Evolutionary conservation across 2,888 invertebrate genomes (phyloP).

Genomic region (Napeogenes inachia): DNA sequence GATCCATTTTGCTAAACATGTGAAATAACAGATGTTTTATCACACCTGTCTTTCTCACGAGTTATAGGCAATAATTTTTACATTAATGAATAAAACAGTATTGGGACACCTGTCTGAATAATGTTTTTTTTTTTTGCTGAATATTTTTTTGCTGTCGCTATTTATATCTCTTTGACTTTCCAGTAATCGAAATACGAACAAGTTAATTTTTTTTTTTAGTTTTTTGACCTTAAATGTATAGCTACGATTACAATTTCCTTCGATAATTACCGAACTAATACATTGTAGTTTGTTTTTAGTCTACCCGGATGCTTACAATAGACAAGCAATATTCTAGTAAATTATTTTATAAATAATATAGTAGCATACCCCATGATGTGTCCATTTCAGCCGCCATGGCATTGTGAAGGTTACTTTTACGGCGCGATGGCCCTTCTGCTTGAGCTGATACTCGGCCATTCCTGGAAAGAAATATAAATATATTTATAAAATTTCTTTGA

Average conservation of each 20-base stretch:
- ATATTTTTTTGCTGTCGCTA: too few species aligned
- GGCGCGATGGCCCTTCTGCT: conserved; percentile 82
- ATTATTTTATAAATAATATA: background rate
- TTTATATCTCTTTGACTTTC: too few species aligned
- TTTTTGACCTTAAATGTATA: too few species aligned
- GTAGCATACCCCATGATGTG: conserved; percentile 60
- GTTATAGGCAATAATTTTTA: conserved; percentile 4
- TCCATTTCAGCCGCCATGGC: conserved; percentile 72
- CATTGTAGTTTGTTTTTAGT: too few species aligned
- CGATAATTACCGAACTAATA: too few species aligned
- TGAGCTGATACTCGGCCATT: conserved; percentile 74
- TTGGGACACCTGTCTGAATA: too few species aligned
- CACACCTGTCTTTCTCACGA: conserved; percentile 23
- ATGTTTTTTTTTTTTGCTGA: too few species aligned
- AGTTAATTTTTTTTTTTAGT: too few species aligned
- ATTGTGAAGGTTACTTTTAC: conserved; percentile 84
- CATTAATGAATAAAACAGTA: background rate
- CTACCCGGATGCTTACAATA: too few species aligned
- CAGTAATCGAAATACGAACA: too few species aligned
- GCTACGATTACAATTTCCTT: too few species aligned
- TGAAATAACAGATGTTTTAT: conserved; percentile 34
- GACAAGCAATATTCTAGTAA: too few species aligned
- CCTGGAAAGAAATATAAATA: conserved; percentile 40
- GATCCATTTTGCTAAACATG: conserved; percentile 41
- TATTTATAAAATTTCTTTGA: background rate